Evolutionary conservation across 2,888 invertebrate genomes (phyloP).

Genomic region (Chrysolina haemoptera): DNA sequence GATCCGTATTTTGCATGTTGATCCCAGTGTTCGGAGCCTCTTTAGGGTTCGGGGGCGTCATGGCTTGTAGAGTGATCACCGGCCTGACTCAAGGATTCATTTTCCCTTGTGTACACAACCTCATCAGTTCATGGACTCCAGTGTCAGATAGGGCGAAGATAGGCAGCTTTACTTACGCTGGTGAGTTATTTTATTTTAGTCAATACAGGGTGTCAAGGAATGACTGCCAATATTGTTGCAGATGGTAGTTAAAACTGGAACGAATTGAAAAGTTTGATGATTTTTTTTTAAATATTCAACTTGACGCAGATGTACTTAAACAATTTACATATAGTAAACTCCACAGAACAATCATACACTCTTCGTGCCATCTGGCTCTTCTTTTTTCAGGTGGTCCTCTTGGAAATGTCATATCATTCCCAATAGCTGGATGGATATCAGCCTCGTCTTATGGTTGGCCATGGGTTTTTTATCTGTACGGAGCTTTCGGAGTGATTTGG

Average conservation of each 20-base stretch:
- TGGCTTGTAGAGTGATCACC: constrained; percentile 51
- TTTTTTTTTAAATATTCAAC: too few relatives aligned
- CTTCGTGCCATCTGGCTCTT: too few relatives aligned
- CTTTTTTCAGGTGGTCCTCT: constrained; percentile 70
- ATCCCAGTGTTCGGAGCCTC: constrained; percentile 61
- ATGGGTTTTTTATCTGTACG: constrained; percentile 83
- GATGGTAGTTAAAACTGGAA: too few relatives aligned
- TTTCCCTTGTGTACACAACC: constrained; percentile 79
- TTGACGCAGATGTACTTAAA: too few relatives aligned
- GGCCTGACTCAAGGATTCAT: constrained; percentile 76
- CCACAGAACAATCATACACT: too few relatives aligned
- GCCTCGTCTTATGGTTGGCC: constrained; percentile 83
- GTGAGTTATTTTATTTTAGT: constrained; percentile 43
- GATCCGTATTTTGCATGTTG: constrained; percentile 78
- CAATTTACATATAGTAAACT: too few relatives aligned
- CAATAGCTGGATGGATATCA: constrained; percentile 81
- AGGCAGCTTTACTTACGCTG: constrained; percentile 78
- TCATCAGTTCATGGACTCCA: constrained; percentile 85
- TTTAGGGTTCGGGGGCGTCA: constrained; percentile 52
- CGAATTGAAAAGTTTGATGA: too few relatives aligned
- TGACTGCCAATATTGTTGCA: too few relatives aligned
- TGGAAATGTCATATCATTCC: constrained; percentile 85
- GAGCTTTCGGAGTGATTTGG: constrained; percentile 77
- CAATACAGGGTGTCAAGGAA: too few relatives aligned
- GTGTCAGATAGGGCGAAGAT: constrained; percentile 78